A percentile compares a stretch with the other conserved stretches of the same genome.
phyloP scores from a whole-genome alignment of 2,797 vertebrate genomes.

The Erpetoichthys calabaricus region DNA sequence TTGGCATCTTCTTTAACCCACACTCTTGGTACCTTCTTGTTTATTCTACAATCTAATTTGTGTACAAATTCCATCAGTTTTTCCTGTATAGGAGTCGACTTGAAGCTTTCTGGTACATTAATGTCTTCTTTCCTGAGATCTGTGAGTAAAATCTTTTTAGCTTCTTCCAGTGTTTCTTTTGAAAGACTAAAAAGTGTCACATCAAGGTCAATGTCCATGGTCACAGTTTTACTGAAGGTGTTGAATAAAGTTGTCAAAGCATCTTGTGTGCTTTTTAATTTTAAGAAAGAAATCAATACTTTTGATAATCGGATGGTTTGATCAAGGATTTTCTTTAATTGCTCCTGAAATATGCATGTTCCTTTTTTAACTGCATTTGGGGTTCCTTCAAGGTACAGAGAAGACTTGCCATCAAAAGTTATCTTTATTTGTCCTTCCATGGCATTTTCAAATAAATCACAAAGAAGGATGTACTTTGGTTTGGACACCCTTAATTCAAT shows the following conservation, averaged over 20 bases:
- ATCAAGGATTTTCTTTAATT: slow-evolving; percentile 22
- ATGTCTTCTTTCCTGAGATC: slow-evolving; percentile 24
- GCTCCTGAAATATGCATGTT: slow-evolving; percentile 15
- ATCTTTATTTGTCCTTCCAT: slow-evolving; percentile 17
- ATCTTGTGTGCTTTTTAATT: slow-evolving; percentile 7
- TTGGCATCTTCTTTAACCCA: slow-evolving; percentile 4
- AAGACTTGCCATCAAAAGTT: background rate
- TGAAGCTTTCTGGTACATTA: slow-evolving; percentile 11
- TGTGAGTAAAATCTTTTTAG: slow-evolving; percentile 10
- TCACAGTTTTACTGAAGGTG: slow-evolving; percentile 16
- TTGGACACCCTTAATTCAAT: slow-evolving; percentile 18
- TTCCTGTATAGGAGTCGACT: slow-evolving; percentile 2
- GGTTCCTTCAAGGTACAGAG: slow-evolving; percentile 25
- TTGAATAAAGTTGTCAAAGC: background rate
- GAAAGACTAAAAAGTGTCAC: slow-evolving; percentile 19
- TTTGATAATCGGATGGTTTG: slow-evolving; percentile 17
- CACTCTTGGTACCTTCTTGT: slow-evolving; percentile 15
- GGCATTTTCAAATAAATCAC: slow-evolving; percentile 25
- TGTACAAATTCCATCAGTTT: slow-evolving; percentile 23
- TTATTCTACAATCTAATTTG: slow-evolving; percentile 17
- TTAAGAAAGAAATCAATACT: slow-evolving; percentile 24
- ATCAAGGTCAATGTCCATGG: slow-evolving; percentile 22
- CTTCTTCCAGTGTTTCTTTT: slow-evolving; percentile 12
- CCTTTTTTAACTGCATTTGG: slow-evolving; percentile 18
- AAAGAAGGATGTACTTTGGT: slow-evolving; percentile 21